Evolutionary conservation across 2,888 invertebrate species (phyloP).

Genomic region (Oxystoma pomonae): DNA sequence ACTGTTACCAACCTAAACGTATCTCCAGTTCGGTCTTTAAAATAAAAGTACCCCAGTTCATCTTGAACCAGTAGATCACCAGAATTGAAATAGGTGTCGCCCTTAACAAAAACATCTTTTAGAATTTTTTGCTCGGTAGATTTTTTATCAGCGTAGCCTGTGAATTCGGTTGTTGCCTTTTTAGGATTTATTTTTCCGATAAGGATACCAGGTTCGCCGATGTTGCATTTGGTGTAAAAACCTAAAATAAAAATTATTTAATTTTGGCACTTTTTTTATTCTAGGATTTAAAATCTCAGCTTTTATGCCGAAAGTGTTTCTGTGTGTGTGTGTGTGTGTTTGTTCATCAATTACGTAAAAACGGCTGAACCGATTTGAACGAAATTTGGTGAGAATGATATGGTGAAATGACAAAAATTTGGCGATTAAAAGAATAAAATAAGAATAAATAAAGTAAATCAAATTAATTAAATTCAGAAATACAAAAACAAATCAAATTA

Average conservation of each 20-base stretch:
- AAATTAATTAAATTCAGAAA: too few relatives aligned
- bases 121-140: conserved; percentile 72
- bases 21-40: conserved; percentile 86
- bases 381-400: too few relatives aligned
- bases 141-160: conserved; percentile 63
- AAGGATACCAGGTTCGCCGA: conserved; percentile 82
- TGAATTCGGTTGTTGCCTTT: conserved; percentile 55
- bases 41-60: conserved; percentile 89
- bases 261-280: too few relatives aligned
- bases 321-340: too few relatives aligned
- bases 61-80: conserved; percentile 88
- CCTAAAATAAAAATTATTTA: conserved; percentile 39
- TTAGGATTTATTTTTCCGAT: conserved; percentile 66
- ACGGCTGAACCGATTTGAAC: too few relatives aligned
- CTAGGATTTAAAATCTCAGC: too few relatives aligned
- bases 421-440: too few relatives aligned
- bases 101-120: conserved; percentile 68
- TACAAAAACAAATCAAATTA: too few relatives aligned
- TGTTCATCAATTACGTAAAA: too few relatives aligned
- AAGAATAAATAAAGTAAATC: too few relatives aligned
- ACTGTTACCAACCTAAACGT: conserved; percentile 61
- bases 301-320: too few relatives aligned
- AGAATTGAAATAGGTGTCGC: conserved; percentile 88
- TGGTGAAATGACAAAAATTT: too few relatives aligned
- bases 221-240: conserved; percentile 73